phyloP scores from a whole-genome alignment of 2,113 vertebrate species.

The Pagrus major region DNA sequence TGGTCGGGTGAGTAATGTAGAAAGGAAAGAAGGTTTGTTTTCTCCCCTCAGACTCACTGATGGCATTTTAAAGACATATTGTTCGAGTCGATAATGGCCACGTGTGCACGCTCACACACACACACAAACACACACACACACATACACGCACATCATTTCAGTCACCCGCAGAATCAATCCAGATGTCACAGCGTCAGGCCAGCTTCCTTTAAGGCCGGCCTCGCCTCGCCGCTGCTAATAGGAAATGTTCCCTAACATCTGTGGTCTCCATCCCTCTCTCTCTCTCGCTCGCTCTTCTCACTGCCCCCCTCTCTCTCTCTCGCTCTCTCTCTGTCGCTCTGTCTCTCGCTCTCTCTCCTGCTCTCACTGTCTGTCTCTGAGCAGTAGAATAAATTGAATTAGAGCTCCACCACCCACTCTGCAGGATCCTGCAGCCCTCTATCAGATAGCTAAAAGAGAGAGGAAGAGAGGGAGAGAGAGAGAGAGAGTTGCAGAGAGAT shows the following conservation, averaged over 20 bases:
- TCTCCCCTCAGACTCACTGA: slow-evolving; percentile 12
- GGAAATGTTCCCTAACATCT: slow-evolving; percentile 75
- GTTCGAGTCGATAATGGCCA: slow-evolving; percentile 10
- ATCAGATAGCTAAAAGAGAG: slow-evolving; percentile 71
- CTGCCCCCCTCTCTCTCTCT: slow-evolving; percentile 44
- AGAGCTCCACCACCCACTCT: slow-evolving; percentile 77
- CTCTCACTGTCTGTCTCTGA: slow-evolving; percentile 67
- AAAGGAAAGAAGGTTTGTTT: background rate
- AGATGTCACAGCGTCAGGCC: slow-evolving; percentile 57
- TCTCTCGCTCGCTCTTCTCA: slow-evolving; percentile 13
- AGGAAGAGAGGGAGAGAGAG: slow-evolving; percentile 31
- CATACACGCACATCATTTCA: slow-evolving; percentile 16
- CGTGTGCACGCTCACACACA: background rate
- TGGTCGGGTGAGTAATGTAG: background rate
- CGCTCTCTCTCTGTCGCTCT: slow-evolving; percentile 17
- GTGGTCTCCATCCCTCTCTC: slow-evolving; percentile 58
- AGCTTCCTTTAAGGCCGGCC: slow-evolving; percentile 49
- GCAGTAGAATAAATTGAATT: slow-evolving; percentile 79
- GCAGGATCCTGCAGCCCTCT: slow-evolving; percentile 69
- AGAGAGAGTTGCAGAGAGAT: slow-evolving; percentile 49
- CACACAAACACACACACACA: background rate
- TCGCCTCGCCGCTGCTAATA: slow-evolving; percentile 61
- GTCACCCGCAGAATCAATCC: slow-evolving; percentile 45
- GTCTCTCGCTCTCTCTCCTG: slow-evolving; percentile 8
- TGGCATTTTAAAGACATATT: slow-evolving; percentile 30